These are phyloP conservation scores for Achatina immaculata DNA, from an alignment of 1,140 invertebrate genomes.

Conservation along the genomic window DNA sequence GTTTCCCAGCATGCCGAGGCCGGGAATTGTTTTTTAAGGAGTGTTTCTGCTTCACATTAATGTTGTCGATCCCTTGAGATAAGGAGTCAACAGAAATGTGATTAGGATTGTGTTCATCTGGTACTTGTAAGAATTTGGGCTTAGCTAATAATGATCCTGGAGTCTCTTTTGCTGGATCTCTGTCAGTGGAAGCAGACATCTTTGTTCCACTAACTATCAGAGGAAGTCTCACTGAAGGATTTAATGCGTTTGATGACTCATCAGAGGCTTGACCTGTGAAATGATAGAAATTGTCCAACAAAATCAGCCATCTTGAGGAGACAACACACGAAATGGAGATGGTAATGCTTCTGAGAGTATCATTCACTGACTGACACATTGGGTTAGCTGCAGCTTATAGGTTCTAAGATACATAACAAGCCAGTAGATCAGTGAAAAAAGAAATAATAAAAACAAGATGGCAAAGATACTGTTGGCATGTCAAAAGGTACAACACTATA, in stretches of 20 bases:
- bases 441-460: too few species aligned
- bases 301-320: too few species aligned
- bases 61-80: neutral
- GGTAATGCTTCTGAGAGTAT: too few species aligned
- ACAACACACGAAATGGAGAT: too few species aligned
- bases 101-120: neutral
- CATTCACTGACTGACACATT: too few species aligned
- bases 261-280: neutral
- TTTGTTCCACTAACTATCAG: neutral
- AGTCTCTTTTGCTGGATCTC: neutral
- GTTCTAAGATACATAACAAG: too few species aligned
- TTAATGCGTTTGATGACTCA: neutral
- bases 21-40: neutral
- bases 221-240: neutral
- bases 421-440: too few species aligned
- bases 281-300: too few species aligned
- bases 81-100: neutral
- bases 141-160: neutral
- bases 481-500: too few species aligned
- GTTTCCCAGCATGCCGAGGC: neutral
- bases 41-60: constrained; percentile 17
- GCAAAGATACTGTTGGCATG: too few species aligned
- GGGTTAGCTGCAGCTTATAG: too few species aligned
- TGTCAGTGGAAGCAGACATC: neutral
- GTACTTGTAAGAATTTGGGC: neutral